These are phyloP conservation scores for Papilio polytes DNA, from an alignment of 1,140 invertebrate genomes.

Conservation along the genomic window DNA sequence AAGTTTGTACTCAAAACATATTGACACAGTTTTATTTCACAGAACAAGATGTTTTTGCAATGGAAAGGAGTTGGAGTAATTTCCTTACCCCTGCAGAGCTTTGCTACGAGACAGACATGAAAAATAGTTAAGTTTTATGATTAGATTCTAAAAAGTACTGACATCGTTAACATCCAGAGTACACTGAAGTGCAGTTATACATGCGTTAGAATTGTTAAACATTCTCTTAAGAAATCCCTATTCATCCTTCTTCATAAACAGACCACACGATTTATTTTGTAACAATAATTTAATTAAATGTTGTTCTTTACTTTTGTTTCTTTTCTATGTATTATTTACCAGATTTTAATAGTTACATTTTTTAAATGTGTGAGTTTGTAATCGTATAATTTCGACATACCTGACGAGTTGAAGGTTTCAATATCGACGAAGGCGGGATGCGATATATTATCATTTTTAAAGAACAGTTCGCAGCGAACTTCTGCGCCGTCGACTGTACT, in stretches of 20 bases:
- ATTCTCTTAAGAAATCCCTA: background rate
- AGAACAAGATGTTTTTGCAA: no score
- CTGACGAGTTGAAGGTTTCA: conserved; percentile 51
- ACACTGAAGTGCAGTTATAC: conserved; percentile 17
- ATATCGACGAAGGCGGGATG: conserved; percentile 50
- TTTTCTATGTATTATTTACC: background rate
- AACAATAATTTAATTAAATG: background rate
- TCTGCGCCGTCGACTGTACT: conserved; percentile 48
- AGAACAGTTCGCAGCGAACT: conserved; percentile 59
- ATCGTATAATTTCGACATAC: conserved; percentile 44
- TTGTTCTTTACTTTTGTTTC: background rate
- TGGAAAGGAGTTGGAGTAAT: background rate
- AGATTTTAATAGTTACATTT: background rate
- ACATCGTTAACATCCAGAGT: conserved; percentile 2
- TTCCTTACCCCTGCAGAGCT: background rate
- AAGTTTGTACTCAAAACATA: background rate
- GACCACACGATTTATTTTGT: background rate
- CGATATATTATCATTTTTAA: conserved; percentile 47
- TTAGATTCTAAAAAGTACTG: background rate
- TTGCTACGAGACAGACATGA: background rate
- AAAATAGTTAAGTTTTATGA: background rate
- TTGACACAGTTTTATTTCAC: no score
- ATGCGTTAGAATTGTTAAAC: conserved; percentile 33
- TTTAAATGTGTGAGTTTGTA: background rate
- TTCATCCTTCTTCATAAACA: background rate